Conservation (phyloP, 2,888 invertebrate species). For the Boloria selene region DNA sequence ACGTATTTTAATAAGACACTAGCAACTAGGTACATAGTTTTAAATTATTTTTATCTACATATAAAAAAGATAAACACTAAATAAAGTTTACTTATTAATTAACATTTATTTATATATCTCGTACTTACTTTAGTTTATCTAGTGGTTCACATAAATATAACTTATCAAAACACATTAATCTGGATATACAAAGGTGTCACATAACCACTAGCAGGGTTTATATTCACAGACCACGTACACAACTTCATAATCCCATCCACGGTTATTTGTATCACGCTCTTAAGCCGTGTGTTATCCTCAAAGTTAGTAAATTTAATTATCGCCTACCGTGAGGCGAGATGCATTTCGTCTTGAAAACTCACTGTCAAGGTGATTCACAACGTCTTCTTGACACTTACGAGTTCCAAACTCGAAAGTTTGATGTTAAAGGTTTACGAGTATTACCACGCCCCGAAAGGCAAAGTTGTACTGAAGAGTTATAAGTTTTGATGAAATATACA, state of each 20-base stretch:
- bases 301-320: slow-evolving; percentile 33
- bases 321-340: slow-evolving; percentile 19
- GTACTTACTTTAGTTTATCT: too few relatives aligned
- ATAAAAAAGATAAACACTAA: too few relatives aligned
- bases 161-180: too few relatives aligned
- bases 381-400: slow-evolving; percentile 56
- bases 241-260: slow-evolving; percentile 30
- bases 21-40: too few relatives aligned
- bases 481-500: slow-evolving; percentile 12
- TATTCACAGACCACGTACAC: slow-evolving; percentile 10
- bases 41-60: too few relatives aligned
- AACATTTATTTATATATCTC: too few relatives aligned
- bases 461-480: slow-evolving; percentile 11
- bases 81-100: too few relatives aligned
- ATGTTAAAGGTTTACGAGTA: slow-evolving; percentile 44
- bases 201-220: slow-evolving; percentile 5
- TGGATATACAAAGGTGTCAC: too few relatives aligned
- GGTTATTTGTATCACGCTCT: slow-evolving; percentile 25
- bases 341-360: slow-evolving; percentile 23
- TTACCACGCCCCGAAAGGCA: slow-evolving; percentile 16
- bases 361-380: slow-evolving; percentile 43
- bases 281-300: slow-evolving; percentile 10
- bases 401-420: slow-evolving; percentile 48
- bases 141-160: too few relatives aligned
- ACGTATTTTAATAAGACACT: too few relatives aligned